Evolutionary conservation across 2,888 invertebrate genomes (phyloP).

Genomic region (Rhabditophanes sp.): DNA sequence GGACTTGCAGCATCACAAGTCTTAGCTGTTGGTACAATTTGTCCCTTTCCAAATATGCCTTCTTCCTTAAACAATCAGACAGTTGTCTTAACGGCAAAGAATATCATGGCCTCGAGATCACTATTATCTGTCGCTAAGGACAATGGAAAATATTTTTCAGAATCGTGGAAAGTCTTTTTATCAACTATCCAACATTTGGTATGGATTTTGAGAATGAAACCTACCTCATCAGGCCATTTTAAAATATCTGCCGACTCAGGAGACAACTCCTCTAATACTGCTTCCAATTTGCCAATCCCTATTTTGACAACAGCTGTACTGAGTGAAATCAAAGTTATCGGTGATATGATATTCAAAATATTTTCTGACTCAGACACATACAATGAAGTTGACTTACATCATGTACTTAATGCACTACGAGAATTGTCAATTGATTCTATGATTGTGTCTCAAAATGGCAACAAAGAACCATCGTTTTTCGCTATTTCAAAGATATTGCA

Average conservation of each 20-base stretch:
- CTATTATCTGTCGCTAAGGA: conserved; percentile 72
- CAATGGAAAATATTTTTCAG: conserved; percentile 74
- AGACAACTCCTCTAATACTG: conserved; percentile 3
- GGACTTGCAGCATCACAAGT: conserved; percentile 57
- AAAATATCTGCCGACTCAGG: conserved; percentile 16
- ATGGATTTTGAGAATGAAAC: conserved; percentile 88
- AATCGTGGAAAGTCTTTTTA: conserved; percentile 65
- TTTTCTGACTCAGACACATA: conserved; percentile 18
- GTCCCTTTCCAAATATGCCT: conserved; percentile 51
- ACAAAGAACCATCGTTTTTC: conserved; percentile 78
- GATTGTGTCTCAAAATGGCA: conserved; percentile 12
- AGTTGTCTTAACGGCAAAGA: conserved; percentile 91
- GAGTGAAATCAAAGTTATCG: conserved; percentile 56
- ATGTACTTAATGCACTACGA: conserved; percentile 84
- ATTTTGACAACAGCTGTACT: conserved; percentile 87
- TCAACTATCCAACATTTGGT: conserved; percentile 63
- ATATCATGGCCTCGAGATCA: conserved; percentile 86
- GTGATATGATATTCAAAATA: conserved; percentile 14
- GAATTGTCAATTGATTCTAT: conserved; percentile 68
- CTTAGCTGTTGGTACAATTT: conserved; percentile 84
- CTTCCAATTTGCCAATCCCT: conserved; percentile 39
- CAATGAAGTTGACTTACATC: conserved; percentile 55
- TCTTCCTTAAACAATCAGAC: conserved; percentile 61
- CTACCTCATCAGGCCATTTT: conserved; percentile 78
- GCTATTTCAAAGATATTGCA: conserved; percentile 96